These are phyloP conservation scores for Oophaga sylvatica DNA, from an alignment of 2,797 vertebrate genomes.

Conservation along the genomic window DNA sequence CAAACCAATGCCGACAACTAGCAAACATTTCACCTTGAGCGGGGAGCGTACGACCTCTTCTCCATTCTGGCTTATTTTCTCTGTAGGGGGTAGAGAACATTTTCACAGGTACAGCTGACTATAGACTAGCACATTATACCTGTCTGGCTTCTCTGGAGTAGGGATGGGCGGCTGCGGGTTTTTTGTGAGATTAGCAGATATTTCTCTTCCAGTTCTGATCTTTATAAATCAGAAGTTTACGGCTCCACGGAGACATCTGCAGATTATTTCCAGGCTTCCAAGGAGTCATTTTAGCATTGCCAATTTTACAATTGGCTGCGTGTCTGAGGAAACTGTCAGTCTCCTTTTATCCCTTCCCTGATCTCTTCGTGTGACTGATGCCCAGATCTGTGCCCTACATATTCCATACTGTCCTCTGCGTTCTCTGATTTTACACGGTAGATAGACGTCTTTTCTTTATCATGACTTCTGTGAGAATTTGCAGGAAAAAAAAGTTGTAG, in stretches of 20 bases:
- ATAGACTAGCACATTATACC: neutral
- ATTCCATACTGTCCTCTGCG: neutral
- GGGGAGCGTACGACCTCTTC: too few species aligned
- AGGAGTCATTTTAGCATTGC: neutral
- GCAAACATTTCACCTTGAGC: conserved; percentile 6
- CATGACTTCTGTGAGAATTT: neutral
- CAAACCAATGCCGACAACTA: neutral
- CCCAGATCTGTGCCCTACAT: neutral
- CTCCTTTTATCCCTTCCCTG: neutral
- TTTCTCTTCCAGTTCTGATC: neutral
- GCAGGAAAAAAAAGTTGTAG: too few species aligned
- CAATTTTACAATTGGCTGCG: neutral
- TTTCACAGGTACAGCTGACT: neutral
- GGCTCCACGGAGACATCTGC: neutral
- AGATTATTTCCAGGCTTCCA: neutral
- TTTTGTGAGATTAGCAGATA: neutral
- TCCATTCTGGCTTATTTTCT: neutral
- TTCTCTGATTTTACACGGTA: neutral
- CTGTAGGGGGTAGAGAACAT: too few species aligned
- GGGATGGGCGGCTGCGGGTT: neutral
- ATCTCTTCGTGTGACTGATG: neutral
- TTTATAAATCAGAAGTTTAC: neutral
- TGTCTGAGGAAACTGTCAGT: neutral
- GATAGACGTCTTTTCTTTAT: neutral
- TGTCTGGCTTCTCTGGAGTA: neutral